Percentiles rank a stretch among this genome's conserved stretches.
Evolutionary conservation across 2,113 vertebrate species (phyloP).

Genomic region (Aix galericulata): DNA sequence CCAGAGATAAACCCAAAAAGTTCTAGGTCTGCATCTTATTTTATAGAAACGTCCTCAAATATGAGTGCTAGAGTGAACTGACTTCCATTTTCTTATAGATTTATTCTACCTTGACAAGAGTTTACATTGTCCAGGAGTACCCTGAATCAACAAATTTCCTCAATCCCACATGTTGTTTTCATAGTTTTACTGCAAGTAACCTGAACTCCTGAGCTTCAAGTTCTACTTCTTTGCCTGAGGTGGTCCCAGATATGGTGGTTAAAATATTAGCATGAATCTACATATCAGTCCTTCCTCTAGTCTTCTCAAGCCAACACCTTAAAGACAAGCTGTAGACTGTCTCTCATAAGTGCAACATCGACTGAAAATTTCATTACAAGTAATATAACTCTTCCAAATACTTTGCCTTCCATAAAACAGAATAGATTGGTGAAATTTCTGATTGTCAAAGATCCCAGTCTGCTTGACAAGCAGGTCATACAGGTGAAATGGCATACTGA

Average conservation of each 20-base stretch:
- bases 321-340: neutral
- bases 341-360: neutral
- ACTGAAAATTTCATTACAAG: neutral
- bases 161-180: accelerated
- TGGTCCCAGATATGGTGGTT: neutral
- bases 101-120: neutral
- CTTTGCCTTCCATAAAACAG: neutral
- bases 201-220: neutral
- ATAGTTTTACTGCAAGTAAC: neutral
- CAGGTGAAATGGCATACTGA: neutral
- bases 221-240: neutral
- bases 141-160: neutral
- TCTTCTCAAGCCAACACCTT: neutral
- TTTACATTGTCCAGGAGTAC: neutral
- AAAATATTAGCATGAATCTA: neutral
- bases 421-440: neutral
- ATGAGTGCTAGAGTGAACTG: neutral
- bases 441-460: neutral
- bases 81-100: neutral
- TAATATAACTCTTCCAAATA: neutral
- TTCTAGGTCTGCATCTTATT: neutral
- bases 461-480: neutral
- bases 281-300: neutral
- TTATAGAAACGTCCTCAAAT: neutral
- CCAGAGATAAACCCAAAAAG: accelerated